Percentiles rank a stretch among this genome's conserved stretches.
phyloP scores from a whole-genome alignment of 2,113 vertebrate genomes.

The Calidris pugnax region DNA sequence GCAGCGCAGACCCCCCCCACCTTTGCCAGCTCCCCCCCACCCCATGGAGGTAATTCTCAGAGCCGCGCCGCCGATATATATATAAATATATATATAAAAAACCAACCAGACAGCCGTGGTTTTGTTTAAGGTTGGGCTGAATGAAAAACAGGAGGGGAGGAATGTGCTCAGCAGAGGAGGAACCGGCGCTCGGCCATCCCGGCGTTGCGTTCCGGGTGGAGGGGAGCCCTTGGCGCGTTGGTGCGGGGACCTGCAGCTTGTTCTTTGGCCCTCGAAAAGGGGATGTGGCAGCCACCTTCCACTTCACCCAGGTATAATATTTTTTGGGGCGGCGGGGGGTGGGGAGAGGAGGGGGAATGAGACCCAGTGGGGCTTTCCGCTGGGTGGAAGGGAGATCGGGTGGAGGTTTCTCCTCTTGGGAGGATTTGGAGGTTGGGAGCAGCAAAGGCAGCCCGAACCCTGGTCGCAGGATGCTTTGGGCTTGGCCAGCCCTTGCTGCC shows the following conservation, averaged over 20 bases:
- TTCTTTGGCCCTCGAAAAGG: neutral
- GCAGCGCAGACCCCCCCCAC: neutral
- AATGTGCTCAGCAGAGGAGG: neutral
- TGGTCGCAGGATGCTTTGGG: accelerated
- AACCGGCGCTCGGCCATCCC: neutral
- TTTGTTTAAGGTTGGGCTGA: conserved; percentile 48
- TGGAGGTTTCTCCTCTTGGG: neutral
- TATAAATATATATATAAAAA: too few relatives aligned
- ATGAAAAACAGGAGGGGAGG: conserved; percentile 10
- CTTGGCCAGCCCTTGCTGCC: neutral
- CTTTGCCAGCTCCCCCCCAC: neutral
- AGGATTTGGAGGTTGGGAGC: neutral
- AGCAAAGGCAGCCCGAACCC: neutral
- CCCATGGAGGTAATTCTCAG: neutral
- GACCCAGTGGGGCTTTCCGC: accelerated
- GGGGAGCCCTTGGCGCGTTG: accelerated
- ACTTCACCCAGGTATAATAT: neutral
- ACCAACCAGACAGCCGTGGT: neutral
- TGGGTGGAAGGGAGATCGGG: neutral
- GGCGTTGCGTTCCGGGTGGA: neutral
- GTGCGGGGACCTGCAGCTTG: neutral
- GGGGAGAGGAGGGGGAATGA: too few relatives aligned
- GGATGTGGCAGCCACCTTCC: neutral
- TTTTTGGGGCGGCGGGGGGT: too few relatives aligned
- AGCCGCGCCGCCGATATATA: accelerated